Percentiles rank a stretch among this genome's conserved stretches.
Evolutionary conservation across 1,140 invertebrate species (phyloP).

Genomic region (Drosophila bipectinata): DNA sequence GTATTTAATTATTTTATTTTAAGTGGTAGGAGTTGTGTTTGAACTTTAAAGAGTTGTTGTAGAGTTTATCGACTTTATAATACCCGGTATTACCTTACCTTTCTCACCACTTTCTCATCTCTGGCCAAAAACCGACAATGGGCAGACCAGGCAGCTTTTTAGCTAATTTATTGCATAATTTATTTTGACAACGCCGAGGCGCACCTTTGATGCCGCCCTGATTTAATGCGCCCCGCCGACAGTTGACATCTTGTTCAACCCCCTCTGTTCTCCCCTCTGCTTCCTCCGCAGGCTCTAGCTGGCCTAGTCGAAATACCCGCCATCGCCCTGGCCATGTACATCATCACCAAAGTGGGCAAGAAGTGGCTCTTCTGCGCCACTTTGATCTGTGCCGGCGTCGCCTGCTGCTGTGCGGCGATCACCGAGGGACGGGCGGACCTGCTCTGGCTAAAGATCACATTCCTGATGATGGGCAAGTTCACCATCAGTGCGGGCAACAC

Average conservation of each 20-base stretch:
- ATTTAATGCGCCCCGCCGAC: slow-evolving; percentile 68
- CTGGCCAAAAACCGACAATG: slow-evolving; percentile 43
- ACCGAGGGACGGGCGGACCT: slow-evolving; percentile 84
- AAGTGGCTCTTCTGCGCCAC: slow-evolving; percentile 88
- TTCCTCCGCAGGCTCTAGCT: slow-evolving; percentile 84
- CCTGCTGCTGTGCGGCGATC: slow-evolving; percentile 86
- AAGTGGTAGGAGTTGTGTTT: no score
- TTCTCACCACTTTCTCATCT: slow-evolving; percentile 28
- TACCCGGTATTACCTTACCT: no score
- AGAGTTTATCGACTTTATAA: no score
- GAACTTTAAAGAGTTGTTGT: no score
- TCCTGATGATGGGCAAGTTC: slow-evolving; percentile 89
- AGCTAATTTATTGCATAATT: slow-evolving; percentile 76
- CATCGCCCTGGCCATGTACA: slow-evolving; percentile 88
- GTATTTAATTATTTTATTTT: no score
- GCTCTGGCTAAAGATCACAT: slow-evolving; percentile 86
- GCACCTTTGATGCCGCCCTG: slow-evolving; percentile 68
- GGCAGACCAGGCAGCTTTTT: slow-evolving; percentile 17
- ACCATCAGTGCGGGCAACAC: slow-evolving; percentile 89
- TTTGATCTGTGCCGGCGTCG: slow-evolving; percentile 87
- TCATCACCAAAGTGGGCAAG: slow-evolving; percentile 88
- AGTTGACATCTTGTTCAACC: slow-evolving; percentile 38
- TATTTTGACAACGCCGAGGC: slow-evolving; percentile 66
- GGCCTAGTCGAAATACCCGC: slow-evolving; percentile 90
- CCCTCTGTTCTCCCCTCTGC: neutral